Percentiles rank a stretch among this genome's conserved stretches.
Evolutionary conservation across 2,888 invertebrate species (phyloP).

Genomic region (Calliscelio sp.): DNA sequence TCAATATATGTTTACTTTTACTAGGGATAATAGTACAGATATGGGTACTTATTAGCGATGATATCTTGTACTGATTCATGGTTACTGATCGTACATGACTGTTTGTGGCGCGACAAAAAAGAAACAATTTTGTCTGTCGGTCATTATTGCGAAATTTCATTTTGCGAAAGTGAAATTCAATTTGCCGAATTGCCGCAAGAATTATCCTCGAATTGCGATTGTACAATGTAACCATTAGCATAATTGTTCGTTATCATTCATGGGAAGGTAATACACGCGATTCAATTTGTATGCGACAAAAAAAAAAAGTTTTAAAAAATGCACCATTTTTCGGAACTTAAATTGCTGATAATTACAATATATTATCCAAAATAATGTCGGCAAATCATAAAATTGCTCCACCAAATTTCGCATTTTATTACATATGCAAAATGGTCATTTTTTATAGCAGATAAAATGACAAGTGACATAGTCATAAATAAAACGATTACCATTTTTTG

Average conservation of each 20-base stretch:
- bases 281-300: slow-evolving; percentile 39
- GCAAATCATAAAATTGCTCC: too few relatives aligned
- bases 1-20: too few relatives aligned
- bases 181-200: slow-evolving; percentile 58
- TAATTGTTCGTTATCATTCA: slow-evolving; percentile 61
- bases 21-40: too few relatives aligned
- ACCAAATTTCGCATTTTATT: too few relatives aligned
- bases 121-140: neutral
- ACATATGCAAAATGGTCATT: too few relatives aligned
- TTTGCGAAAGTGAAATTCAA: slow-evolving; percentile 61
- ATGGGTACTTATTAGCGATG: too few relatives aligned
- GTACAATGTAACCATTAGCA: slow-evolving; percentile 66
- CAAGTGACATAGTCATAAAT: slow-evolving; percentile 28
- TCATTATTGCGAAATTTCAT: slow-evolving; percentile 48
- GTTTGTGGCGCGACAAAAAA: slow-evolving; percentile 22
- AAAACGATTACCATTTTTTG: slow-evolving; percentile 18
- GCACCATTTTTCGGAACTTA: too few relatives aligned
- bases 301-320: too few relatives aligned
- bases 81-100: slow-evolving; percentile 14
- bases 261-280: slow-evolving; percentile 24
- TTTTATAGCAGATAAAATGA: slow-evolving; percentile 15
- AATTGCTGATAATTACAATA: too few relatives aligned
- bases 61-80: slow-evolving; percentile 33
- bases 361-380: too few relatives aligned
- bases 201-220: slow-evolving; percentile 51